These are phyloP conservation scores for Bombus sylvicola DNA, from an alignment of 1,140 invertebrate genomes.

Conservation along the genomic window DNA sequence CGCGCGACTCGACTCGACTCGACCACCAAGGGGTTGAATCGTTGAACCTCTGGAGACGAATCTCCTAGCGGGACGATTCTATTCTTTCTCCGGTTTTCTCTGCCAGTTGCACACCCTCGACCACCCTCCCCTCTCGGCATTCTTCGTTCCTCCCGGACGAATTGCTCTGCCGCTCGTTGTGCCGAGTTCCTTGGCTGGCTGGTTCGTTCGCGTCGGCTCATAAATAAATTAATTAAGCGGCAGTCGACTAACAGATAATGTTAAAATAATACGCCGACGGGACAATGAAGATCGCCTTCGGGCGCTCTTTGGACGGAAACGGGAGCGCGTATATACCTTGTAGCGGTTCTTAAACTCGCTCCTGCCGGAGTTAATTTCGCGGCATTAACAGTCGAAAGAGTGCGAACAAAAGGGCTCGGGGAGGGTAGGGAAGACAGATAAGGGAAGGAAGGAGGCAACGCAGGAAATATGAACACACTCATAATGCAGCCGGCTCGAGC, in stretches of 20 bases:
- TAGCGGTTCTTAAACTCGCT: conserved; percentile 79
- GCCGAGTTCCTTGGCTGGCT: neutral
- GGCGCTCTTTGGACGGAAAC: conserved; percentile 19
- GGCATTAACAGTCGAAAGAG: conserved; percentile 82
- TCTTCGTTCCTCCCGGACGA: neutral
- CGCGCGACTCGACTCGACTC: conserved; percentile 33
- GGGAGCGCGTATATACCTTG: conserved; percentile 51
- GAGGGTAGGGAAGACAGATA: conserved; percentile 76
- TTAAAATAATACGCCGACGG: conserved; percentile 78
- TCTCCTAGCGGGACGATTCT: conserved; percentile 55
- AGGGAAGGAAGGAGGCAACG: conserved; percentile 76
- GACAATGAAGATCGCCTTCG: conserved; percentile 70
- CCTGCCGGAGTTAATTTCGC: conserved; percentile 80
- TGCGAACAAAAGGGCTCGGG: conserved; percentile 81
- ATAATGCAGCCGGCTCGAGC: conserved; percentile 70
- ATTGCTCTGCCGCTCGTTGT: too few species aligned
- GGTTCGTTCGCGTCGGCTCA: conserved; percentile 56
- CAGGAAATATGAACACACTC: conserved; percentile 80
- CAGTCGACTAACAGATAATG: conserved; percentile 76
- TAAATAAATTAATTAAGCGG: conserved; percentile 81
- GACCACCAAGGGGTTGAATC: conserved; percentile 72
- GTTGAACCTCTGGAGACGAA: conserved; percentile 67
- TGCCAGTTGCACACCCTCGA: neutral
- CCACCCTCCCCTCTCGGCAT: neutral
- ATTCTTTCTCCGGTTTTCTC: neutral